phyloP scores from a whole-genome alignment of 2,113 vertebrate species.

The Plecotus auritus region DNA sequence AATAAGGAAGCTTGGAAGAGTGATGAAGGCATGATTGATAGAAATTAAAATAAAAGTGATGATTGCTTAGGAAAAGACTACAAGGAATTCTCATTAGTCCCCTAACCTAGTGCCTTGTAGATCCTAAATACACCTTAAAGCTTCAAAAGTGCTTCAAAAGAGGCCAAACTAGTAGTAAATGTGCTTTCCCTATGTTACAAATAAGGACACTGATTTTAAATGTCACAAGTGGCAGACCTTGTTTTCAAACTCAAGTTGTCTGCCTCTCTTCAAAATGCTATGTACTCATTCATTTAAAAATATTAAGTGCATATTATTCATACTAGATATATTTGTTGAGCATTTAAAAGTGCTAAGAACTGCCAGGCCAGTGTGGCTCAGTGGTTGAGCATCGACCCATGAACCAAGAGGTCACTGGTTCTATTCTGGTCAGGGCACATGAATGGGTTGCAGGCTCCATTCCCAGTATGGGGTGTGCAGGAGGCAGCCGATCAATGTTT shows the following conservation, averaged over 20 bases:
- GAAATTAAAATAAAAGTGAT: not conserved
- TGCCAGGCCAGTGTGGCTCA: not conserved
- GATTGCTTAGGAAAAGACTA: not conserved
- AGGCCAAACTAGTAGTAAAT: not conserved
- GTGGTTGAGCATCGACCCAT: no score
- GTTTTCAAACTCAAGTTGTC: not conserved
- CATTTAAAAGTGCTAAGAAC: not conserved
- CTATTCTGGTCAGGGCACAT: no score
- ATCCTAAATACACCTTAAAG: not conserved
- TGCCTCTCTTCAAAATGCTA: not conserved
- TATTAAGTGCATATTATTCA: not conserved
- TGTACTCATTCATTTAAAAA: not conserved
- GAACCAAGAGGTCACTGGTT: no score
- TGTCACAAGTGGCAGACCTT: not conserved
- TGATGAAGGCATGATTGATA: not conserved
- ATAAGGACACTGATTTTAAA: not conserved
- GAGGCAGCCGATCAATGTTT: no score
- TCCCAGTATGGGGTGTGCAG: no score
- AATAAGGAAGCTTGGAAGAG: not conserved
- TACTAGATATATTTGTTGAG: not conserved
- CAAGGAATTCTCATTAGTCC: not conserved
- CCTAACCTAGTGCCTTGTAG: not conserved
- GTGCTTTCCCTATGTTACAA: not conserved
- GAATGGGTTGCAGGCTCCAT: no score
- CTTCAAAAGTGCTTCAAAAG: not conserved